These are phyloP conservation scores for Leguminivora glycinivorella DNA, from an alignment of 1,140 invertebrate species.

Conservation along the genomic window DNA sequence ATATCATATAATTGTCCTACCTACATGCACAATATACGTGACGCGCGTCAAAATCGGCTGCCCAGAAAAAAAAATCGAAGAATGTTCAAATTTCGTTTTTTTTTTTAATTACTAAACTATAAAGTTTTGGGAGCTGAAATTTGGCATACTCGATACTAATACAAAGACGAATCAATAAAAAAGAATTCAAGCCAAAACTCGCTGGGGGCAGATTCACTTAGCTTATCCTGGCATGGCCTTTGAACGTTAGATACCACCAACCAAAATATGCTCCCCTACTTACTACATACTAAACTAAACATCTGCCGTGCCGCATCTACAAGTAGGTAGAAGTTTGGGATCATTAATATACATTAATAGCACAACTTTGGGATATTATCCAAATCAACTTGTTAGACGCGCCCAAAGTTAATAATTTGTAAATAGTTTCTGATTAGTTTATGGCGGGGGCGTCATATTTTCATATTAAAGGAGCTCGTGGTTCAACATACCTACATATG, in stretches of 20 bases:
- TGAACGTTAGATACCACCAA: not conserved
- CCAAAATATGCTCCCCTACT: not conserved
- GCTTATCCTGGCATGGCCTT: too few relatives aligned
- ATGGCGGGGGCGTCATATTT: slow-evolving; percentile 16
- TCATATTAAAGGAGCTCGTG: not conserved
- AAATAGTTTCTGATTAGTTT: slow-evolving; percentile 30
- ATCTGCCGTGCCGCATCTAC: not conserved
- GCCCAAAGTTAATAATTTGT: slow-evolving; percentile 29
- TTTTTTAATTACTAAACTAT: too few relatives aligned
- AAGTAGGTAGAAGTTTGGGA: slow-evolving; percentile 24
- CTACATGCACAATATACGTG: too few relatives aligned
- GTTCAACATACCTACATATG: not conserved
- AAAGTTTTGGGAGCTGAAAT: too few relatives aligned
- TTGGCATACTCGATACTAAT: too few relatives aligned
- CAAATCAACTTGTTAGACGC: slow-evolving; percentile 29
- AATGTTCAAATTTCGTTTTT: too few relatives aligned
- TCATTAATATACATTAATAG: slow-evolving; percentile 31
- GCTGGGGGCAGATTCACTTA: too few relatives aligned
- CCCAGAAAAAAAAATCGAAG: too few relatives aligned
- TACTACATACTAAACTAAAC: slow-evolving; percentile 16
- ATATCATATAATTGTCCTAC: too few relatives aligned
- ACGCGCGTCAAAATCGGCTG: too few relatives aligned
- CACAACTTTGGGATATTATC: slow-evolving; percentile 28
- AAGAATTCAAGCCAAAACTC: too few relatives aligned
- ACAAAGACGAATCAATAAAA: too few relatives aligned